These are phyloP conservation scores for Vespertilio murinus DNA, from an alignment of 2,797 vertebrate species.

Conservation along the genomic window DNA sequence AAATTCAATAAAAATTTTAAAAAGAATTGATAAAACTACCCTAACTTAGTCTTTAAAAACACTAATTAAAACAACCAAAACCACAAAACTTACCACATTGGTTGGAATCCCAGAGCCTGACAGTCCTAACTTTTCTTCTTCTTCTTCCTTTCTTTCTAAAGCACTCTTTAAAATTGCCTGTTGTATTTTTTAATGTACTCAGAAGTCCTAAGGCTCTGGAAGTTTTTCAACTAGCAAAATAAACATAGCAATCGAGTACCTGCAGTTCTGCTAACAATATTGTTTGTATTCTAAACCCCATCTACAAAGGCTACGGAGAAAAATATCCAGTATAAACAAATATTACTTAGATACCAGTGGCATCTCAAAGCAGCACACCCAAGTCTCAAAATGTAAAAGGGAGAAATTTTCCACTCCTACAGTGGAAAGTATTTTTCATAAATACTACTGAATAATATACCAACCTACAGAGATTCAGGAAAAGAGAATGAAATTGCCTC, in stretches of 20 bases:
- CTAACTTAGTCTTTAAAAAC: slow-evolving; percentile 21
- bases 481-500: slow-evolving; percentile 39
- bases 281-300: slow-evolving; percentile 70
- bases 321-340: slow-evolving; percentile 73
- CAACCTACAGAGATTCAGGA: too few relatives aligned
- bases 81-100: not conserved
- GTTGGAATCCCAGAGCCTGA: not conserved
- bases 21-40: not conserved
- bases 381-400: slow-evolving; percentile 60
- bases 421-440: too few relatives aligned
- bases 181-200: slow-evolving; percentile 60
- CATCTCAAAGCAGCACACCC: slow-evolving; percentile 68
- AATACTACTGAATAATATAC: too few relatives aligned
- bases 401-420: slow-evolving; percentile 73
- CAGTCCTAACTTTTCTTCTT: slow-evolving; percentile 13
- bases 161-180: slow-evolving; percentile 60
- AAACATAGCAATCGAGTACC: slow-evolving; percentile 70
- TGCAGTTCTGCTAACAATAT: slow-evolving; percentile 68
- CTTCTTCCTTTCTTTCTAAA: slow-evolving; percentile 50
- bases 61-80: not conserved
- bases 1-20: not conserved
- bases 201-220: slow-evolving; percentile 49
- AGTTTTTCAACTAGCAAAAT: slow-evolving; percentile 76
- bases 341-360: slow-evolving; percentile 70
- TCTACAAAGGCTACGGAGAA: slow-evolving; percentile 67